These are phyloP conservation scores for Pseudopipra pipra DNA, from an alignment of 2,113 vertebrate genomes.

Conservation along the genomic window DNA sequence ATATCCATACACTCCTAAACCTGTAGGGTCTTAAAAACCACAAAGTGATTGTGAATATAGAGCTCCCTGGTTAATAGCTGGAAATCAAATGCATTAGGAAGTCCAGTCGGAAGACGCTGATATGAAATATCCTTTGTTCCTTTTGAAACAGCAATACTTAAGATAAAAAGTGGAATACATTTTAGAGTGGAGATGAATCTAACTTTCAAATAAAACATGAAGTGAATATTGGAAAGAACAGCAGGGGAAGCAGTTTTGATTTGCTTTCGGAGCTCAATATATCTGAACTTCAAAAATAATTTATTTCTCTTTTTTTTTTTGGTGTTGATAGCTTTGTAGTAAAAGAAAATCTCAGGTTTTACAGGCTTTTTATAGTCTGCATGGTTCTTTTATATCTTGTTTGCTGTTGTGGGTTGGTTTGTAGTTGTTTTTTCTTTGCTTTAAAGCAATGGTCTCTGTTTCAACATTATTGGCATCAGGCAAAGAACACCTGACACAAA, in stretches of 20 bases:
- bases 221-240: slow-evolving; percentile 57
- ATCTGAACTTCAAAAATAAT: slow-evolving; percentile 34
- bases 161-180: slow-evolving; percentile 57
- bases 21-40: slow-evolving; percentile 16
- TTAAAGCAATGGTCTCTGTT: background rate
- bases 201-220: slow-evolving; percentile 57
- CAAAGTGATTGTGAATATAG: slow-evolving; percentile 24
- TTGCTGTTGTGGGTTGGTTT: background rate
- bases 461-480: background rate
- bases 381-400: background rate
- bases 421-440: background rate
- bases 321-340: background rate
- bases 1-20: background rate
- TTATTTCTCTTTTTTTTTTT: background rate
- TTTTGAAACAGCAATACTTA: slow-evolving; percentile 40
- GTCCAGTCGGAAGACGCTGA: slow-evolving; percentile 66
- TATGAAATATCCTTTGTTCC: slow-evolving; percentile 66
- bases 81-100: slow-evolving; percentile 70
- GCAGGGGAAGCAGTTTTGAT: slow-evolving; percentile 11
- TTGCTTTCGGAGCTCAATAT: slow-evolving; percentile 7
- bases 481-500: background rate
- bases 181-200: slow-evolving; percentile 19
- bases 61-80: slow-evolving; percentile 77
- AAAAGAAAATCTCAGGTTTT: background rate
- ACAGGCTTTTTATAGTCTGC: background rate